Conservation (phyloP, 2,113 vertebrate genomes). For the Platichthys flesus region DNA sequence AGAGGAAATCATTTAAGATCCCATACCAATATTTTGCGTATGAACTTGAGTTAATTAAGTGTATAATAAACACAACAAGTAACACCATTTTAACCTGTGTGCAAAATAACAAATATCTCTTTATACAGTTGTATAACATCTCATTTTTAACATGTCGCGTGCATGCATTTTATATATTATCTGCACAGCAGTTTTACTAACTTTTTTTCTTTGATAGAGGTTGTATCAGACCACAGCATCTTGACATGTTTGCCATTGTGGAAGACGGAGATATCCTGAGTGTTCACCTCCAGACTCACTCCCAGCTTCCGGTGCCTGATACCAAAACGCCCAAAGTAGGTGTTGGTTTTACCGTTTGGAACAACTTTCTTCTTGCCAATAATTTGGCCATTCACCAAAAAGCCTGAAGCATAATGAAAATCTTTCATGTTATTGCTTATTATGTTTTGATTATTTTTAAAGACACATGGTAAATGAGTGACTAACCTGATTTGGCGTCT, state of each 20-base stretch:
- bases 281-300: constrained; percentile 85
- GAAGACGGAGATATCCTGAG: constrained; percentile 83
- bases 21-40: too few relatives aligned
- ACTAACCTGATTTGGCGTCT: constrained; percentile 88
- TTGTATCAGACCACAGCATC: constrained; percentile 86
- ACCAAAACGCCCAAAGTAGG: constrained; percentile 90
- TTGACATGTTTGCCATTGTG: constrained; percentile 64
- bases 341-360: constrained; percentile 73
- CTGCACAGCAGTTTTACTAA: constrained; percentile 62
- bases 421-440: too few relatives aligned
- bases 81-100: too few relatives aligned
- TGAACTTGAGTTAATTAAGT: too few relatives aligned
- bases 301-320: constrained; percentile 81
- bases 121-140: neutral
- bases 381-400: constrained; percentile 89
- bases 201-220: constrained; percentile 78
- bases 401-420: constrained; percentile 73
- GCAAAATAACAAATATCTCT: too few relatives aligned
- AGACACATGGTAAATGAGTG: neutral
- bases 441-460: too few relatives aligned
- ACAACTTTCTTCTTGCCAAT: constrained; percentile 84
- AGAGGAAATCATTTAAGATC: too few relatives aligned
- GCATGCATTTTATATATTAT: neutral
- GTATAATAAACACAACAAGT: too few relatives aligned
- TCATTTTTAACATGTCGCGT: neutral